Evolutionary conservation across 1,140 invertebrate species (phyloP), one percentile per base, ranked within the genome.

Genomic region (Dendrolimus kikuchii): DNA sequence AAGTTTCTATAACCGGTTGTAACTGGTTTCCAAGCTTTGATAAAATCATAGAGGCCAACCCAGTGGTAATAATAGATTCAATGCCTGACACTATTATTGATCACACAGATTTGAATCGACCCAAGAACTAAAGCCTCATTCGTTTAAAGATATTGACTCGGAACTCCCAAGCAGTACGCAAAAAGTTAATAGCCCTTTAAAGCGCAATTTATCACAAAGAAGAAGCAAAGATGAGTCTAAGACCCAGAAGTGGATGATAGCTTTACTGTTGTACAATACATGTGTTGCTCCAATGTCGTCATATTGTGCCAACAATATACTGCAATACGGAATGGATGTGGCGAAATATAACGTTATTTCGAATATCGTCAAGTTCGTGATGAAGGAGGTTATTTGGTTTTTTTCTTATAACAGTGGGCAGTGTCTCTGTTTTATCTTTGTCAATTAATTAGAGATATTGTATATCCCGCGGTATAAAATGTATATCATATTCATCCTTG

Each of bases 321-420:
- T 84, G 7, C 74, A 84, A 54, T 86, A 84, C 44, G 82, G 82
- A 8, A 64, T 86, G 40, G 82, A 86, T 58, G 72, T 68, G 2
- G 82, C 81, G 9, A 74, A 74, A 47, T 81, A 86, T 55, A 81
- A 81, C 47, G 58, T 83, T 8, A 48, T 76, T 5, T 60, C 71
- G 38, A 51, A 64, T 44, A 46, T 86, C 42, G 49, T 81, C 45
- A 81, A 74, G 55, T 75, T 57, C 49, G 51, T 86, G 36, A 71
- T 75, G 62, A 60, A 64, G 64, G 60, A 86, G 82, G 82, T 86
- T 81, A 77, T 47, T 64, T 7, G n/a, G 43, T 41, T 43, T 7
- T 5, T 23, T 10, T 50, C 4, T 42, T 5, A 10, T 41, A 23
- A 23, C 23, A 23, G 23, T 23, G 23, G 23, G 23, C 23, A 23